Base-by-base conservation (phyloP, 2,888 invertebrate species). In the Diaperis boleti region DNA sequence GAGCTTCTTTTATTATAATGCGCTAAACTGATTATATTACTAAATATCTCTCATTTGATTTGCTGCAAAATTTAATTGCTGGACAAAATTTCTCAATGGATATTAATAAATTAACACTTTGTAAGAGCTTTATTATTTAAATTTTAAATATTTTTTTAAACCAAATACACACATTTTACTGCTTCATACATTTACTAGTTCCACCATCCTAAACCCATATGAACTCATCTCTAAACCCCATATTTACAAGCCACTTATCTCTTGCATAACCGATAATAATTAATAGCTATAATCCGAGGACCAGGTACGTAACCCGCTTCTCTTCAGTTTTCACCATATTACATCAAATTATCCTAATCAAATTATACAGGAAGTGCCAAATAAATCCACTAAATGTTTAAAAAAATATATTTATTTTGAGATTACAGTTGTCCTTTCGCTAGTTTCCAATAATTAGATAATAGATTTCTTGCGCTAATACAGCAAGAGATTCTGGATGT, bases 291-390 rank as follows among this genome's bases (percentile, higher is more conserved):
- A 45, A 45, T 31, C 31, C 31, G 14, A 44, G 14, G n/a, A 3
- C 11, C 5, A 33, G 5, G 33, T 5, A 33, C 11, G 8, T 10
- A 33, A 22, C 15, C 8, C 11, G 11, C 11, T 33, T 7, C 11
- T 39, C 18, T 39, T 7, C 26, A 45, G 15, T 52, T 52, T 52
- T 52, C 52, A 37, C 52, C 33, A n/a, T 4, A n/a, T 52, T 52
- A 20, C 52, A 20, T 52, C 49, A 49, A 49, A 49, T 17, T 8
- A 49, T 18, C n/a, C 17, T 18, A 49, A 31, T 26, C 31, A 31
- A 31, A 14, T 17, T 15, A 47, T 31, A 7, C 17, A 31, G 29
- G 47, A 52, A 52, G 35, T 20, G 14, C 11, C n/a, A 2, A n/a
- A 5, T 7, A 14, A 13, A n/a, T n/a, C n/a, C 14, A 26, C 15